A percentile compares a stretch with the other conserved stretches of the same genome.
Conservation (phyloP, 2,888 invertebrate genomes). For the Myopa tessellatipennis region DNA sequence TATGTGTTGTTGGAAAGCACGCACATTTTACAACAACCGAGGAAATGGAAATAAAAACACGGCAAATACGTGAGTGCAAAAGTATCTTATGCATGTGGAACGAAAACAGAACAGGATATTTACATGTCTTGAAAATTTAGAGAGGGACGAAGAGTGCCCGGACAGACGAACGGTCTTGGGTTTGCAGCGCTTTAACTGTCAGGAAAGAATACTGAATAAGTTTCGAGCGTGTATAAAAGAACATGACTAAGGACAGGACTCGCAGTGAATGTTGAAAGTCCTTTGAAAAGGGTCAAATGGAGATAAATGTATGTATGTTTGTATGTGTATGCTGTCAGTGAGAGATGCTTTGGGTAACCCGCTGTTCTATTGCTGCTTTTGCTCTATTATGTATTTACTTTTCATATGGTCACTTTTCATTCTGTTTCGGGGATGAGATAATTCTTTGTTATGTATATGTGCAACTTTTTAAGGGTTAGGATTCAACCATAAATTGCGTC, state of each 20-base stretch:
- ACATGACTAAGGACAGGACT: constrained; percentile 52
- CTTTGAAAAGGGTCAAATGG: constrained; percentile 70
- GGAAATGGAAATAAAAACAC: too few species aligned
- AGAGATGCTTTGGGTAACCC: constrained; percentile 38
- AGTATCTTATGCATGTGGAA: constrained; percentile 30
- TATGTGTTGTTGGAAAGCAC: background rate
- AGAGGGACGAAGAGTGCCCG: constrained; percentile 53
- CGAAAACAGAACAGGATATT: constrained; percentile 49
- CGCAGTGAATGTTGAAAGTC: constrained; percentile 67
- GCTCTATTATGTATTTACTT: constrained; percentile 62
- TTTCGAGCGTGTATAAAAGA: constrained; percentile 44
- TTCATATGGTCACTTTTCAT: constrained; percentile 52
- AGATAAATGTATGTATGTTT: constrained; percentile 61
- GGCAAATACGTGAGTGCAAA: background rate
- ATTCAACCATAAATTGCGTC: constrained; percentile 53
- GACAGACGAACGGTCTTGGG: constrained; percentile 47
- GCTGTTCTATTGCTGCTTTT: constrained; percentile 25
- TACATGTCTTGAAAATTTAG: constrained; percentile 63
- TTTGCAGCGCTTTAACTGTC: constrained; percentile 43
- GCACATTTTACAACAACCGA: too few species aligned
- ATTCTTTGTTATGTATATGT: constrained; percentile 31
- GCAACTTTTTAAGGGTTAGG: constrained; percentile 43
- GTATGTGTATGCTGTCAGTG: constrained; percentile 45
- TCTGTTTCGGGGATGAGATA: constrained; percentile 14
- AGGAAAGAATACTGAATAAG: constrained; percentile 49